These are phyloP conservation scores for Allophyes oxyacanthae DNA, from an alignment of 2,888 invertebrate species.

Conservation along the genomic window DNA sequence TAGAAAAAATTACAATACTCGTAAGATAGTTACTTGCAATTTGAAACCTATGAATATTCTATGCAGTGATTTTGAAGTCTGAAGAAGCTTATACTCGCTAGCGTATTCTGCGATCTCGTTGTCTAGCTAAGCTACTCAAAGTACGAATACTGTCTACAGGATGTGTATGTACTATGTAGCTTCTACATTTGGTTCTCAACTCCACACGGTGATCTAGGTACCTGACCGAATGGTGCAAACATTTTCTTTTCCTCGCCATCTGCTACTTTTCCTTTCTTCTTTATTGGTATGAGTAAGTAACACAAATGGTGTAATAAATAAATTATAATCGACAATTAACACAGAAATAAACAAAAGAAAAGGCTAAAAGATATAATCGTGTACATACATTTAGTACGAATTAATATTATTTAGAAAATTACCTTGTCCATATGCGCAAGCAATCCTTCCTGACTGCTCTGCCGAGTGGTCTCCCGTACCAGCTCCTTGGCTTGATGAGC, in stretches of 20 bases:
- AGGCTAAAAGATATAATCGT: conserved; percentile 10
- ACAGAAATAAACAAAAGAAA: conserved; percentile 35
- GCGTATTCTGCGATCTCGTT: conserved; percentile 8
- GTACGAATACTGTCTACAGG: conserved; percentile 25
- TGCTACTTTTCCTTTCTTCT: conserved; percentile 93
- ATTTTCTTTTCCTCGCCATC: conserved; percentile 93
- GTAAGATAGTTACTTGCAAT: neutral
- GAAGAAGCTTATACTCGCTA: conserved; percentile 14
- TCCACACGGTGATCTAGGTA: conserved; percentile 75
- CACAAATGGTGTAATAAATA: conserved; percentile 28
- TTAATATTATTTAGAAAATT: neutral
- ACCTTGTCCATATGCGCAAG: conserved; percentile 97
- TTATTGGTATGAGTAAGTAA: conserved; percentile 63
- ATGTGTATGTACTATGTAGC: conserved; percentile 32
- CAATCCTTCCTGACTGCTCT: conserved; percentile 96
- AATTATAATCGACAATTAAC: conserved; percentile 17
- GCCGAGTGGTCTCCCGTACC: conserved; percentile 95
- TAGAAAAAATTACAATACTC: conserved; percentile 9
- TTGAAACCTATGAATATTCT: conserved; percentile 6
- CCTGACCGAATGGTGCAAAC: conserved; percentile 95
- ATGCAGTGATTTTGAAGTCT: conserved; percentile 18
- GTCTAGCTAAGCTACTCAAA: conserved; percentile 31
- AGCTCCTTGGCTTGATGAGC: conserved; percentile 96
- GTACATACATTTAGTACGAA: neutral
- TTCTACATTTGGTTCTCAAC: conserved; percentile 48